phyloP scores from a whole-genome alignment of 2,113 vertebrate genomes.

The Prinia subflava region DNA sequence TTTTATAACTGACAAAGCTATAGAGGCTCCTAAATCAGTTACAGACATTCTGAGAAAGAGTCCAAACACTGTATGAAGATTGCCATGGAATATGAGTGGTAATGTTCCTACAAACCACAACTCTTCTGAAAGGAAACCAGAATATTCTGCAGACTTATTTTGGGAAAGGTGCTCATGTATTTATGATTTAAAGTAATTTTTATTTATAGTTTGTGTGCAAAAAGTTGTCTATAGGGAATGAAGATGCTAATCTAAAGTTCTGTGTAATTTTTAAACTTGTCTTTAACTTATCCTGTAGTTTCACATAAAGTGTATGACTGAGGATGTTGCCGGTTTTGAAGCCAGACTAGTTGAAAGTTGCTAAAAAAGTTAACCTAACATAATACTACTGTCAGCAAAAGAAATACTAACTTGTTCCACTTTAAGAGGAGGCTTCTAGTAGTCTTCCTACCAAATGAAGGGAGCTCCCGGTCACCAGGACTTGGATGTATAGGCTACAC shows the following conservation, averaged over 20 bases:
- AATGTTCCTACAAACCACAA: constrained; percentile 17
- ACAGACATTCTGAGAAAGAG: background rate
- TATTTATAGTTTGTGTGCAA: background rate
- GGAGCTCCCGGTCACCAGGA: background rate
- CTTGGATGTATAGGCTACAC: no score
- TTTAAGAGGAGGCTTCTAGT: background rate
- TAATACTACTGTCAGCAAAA: background rate
- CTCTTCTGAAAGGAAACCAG: background rate
- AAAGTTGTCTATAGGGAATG: background rate
- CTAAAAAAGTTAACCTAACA: background rate
- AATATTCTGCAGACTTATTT: constrained; percentile 2
- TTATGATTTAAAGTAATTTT: background rate
- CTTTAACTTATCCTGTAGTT: background rate
- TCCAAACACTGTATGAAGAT: constrained; percentile 6
- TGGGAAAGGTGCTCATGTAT: background rate
- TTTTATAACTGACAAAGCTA: constrained; percentile 37
- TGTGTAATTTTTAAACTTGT: background rate
- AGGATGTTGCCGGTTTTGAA: background rate
- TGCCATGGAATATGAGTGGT: background rate
- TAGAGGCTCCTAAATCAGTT: constrained; percentile 38
- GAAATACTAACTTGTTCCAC: background rate
- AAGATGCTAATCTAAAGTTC: background rate
- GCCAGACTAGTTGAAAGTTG: background rate
- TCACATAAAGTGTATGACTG: background rate
- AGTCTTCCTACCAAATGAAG: background rate